Conservation (phyloP, 2,113 vertebrate species). For the Falco punctatus region DNA sequence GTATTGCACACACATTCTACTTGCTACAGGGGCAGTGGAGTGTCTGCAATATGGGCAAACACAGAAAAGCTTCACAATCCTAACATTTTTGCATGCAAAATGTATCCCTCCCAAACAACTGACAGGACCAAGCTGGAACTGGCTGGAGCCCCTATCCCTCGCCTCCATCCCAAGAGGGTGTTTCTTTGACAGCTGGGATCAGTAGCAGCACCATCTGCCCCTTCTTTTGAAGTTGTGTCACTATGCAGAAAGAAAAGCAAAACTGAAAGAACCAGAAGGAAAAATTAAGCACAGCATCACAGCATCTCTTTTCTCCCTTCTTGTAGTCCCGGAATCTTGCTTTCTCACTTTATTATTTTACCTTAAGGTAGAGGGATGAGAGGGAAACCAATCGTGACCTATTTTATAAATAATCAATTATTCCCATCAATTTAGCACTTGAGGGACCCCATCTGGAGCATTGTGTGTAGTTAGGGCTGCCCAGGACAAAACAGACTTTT, state of each 20-base stretch:
- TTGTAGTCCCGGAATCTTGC: background rate
- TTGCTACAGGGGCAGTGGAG: background rate
- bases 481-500: background rate
- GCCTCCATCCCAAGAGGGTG: background rate
- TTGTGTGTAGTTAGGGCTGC: background rate
- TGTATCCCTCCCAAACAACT: background rate
- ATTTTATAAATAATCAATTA: background rate
- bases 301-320: background rate
- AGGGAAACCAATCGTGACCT: background rate
- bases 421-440: background rate
- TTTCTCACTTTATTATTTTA: background rate
- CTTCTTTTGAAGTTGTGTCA: slow-evolving; percentile 5
- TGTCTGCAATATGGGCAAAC: background rate
- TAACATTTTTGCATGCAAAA: background rate
- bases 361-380: background rate
- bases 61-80: background rate
- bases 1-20: background rate
- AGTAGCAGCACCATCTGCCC: slow-evolving; percentile 19
- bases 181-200: slow-evolving; percentile 28
- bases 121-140: background rate
- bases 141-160: background rate
- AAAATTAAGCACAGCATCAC: background rate
- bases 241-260: background rate
- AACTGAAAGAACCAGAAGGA: background rate
- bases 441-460: background rate